Base-by-base conservation (phyloP, 2,888 invertebrate genomes). In the Sphinx pinastri region DNA sequence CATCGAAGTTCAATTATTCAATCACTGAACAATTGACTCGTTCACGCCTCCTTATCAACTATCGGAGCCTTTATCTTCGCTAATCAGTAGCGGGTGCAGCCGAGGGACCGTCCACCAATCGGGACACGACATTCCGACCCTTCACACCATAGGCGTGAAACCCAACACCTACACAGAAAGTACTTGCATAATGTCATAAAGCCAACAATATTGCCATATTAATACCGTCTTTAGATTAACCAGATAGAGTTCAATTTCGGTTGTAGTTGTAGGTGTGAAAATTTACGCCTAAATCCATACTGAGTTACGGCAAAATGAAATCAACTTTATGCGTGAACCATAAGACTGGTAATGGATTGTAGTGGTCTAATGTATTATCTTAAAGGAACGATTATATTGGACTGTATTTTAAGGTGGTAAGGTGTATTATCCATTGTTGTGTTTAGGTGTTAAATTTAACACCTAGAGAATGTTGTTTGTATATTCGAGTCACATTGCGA, bases 71-170 rank as follows among this genome's bases (percentile, higher is more conserved):
- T 68, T 74, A 80, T 77, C 79, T 84, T 80, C 80, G 77, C 75
- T 85, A 88, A 90, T 90, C 86, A 88, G 84, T 88, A 88, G 73
- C 79, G 75, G 78, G 78, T 79, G 78, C 73, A 75, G 75, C 68
- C 74, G 70, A 73, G 73, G 79, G 73, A 72, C 71, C 52, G 70
- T 80, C 82, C 73, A 86, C 93, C 93, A 94, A 94, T 93, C 88
- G 86, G 81, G 58, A 74, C 2, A 71, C 76, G 75, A 83, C 60
- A 85, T 79, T 74, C 72, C 80, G 91, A 89, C 93, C 93, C 93
- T 93, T 94, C 89, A 92, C 93, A 90, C 93, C 88, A 79, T 77
- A 92, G 92, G 93, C 93, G 93, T 83, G 93, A 94, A 93, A 93
- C 87, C 81, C 88, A 87, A 93, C 93, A 94, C 93, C 91, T 92